Evolutionary conservation across 2,113 vertebrate species (phyloP), one percentile per base, ranked within the genome.

Genomic region (Thamnaconus septentrionalis): DNA sequence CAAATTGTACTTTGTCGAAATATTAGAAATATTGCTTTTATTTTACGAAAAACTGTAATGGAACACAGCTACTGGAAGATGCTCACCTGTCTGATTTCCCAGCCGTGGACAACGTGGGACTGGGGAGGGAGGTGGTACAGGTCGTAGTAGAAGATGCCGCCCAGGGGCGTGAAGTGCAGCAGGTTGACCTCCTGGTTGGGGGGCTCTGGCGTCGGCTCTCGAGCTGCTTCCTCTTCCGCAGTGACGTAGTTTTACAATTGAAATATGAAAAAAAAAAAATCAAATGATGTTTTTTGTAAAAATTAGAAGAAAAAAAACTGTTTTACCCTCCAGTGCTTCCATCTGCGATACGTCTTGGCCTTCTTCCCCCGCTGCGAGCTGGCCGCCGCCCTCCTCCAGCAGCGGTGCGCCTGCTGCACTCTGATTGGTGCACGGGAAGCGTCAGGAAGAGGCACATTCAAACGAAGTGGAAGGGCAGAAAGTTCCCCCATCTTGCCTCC

Each of bases 21-120:
- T 31, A 31, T 31, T 31, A 31, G 18, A 31, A 31, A 31, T 31
- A 31, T 31, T 2, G 18, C 18, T 31, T 31, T 31, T 31, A 31
- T 31, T 31, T 31, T 31, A 31, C 18, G 18, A 31, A 31, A 31
- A 31, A 31, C 18, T 31, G n/a, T 41, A 9, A 4, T 41, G 3
- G 5, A 4, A 5, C 41, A 53, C 9, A 55, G 10, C 5, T 40
- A 12, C 5, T 4, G 46, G 11, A 45, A 55, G 18, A 40, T 11
- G 2, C 73, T 76, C 65, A 96, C 96, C 92, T 96, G 86, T 85
- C 92, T 88, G 3, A 96, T 86, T 59, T 86, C 90, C 96, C 96
- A 98, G 70, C 85, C 87, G 0, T 83, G 90, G 60, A 88, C 11
- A 0, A 78, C 63, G 0, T 76, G 79, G 65, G 79, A 80, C 76